These are phyloP conservation scores for Nothura maculosa DNA, from an alignment of 2,797 vertebrate genomes.

Conservation along the genomic window DNA sequence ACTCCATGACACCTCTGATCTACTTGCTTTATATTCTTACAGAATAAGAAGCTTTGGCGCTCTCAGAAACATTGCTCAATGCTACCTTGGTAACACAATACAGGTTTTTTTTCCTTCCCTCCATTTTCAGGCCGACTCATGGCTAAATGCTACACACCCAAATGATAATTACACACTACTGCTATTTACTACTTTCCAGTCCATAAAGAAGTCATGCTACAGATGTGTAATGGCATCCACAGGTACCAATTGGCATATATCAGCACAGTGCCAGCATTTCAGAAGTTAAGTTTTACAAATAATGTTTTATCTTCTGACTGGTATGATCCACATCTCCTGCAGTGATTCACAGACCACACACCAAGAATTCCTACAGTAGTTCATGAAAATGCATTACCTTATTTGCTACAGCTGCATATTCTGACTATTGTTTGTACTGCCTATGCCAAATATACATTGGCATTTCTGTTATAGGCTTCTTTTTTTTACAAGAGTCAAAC, in stretches of 20 bases:
- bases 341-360: background rate
- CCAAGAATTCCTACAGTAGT: background rate
- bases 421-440: background rate
- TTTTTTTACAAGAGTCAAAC: background rate
- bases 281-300: background rate
- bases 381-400: background rate
- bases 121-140: background rate
- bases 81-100: background rate
- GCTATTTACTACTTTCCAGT: background rate
- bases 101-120: background rate
- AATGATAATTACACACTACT: background rate
- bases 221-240: background rate
- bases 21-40: background rate
- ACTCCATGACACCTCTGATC: background rate
- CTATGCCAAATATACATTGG: background rate
- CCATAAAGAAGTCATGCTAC: background rate
- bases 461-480: background rate
- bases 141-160: background rate
- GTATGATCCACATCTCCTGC: background rate
- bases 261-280: background rate
- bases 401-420: background rate
- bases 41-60: background rate
- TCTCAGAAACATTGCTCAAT: background rate
- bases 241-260: background rate
- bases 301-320: background rate